A percentile compares a stretch with the other conserved stretches of the same genome.
Conservation (phyloP, 2,888 invertebrate genomes). For the Tipula confusa region DNA sequence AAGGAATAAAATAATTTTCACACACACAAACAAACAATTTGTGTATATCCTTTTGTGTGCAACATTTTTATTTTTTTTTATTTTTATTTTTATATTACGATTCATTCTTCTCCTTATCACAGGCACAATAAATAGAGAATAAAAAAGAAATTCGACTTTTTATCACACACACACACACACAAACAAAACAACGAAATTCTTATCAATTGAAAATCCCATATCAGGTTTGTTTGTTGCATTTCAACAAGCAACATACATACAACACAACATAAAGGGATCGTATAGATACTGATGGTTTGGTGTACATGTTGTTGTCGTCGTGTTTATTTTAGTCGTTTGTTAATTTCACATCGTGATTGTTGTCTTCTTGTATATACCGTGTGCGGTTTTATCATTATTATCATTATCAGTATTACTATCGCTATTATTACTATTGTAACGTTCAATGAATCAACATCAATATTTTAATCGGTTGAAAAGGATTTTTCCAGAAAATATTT, state of each 20-base stretch:
- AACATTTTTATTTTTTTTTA: not conserved
- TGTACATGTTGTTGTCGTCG: not conserved
- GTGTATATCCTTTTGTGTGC: constrained; percentile 1
- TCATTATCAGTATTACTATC: not conserved
- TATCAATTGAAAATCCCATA: not conserved
- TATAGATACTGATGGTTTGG: not conserved
- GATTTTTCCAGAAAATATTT: not conserved
- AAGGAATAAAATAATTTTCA: not conserved
- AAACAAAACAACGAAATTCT: not conserved
- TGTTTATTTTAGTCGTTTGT: not conserved
- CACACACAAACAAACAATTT: not conserved
- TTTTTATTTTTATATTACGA: too few relatives aligned
- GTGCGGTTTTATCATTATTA: not conserved
- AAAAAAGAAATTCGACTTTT: not conserved
- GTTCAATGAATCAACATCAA: constrained; percentile 7
- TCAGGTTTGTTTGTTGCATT: not conserved
- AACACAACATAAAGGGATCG: not conserved
- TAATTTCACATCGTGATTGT: not conserved
- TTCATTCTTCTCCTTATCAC: not conserved
- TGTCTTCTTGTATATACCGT: not conserved
- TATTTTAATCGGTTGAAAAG: not conserved
- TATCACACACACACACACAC: not conserved
- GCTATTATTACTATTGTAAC: constrained; percentile 5
- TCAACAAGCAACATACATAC: not conserved
- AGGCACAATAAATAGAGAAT: not conserved